Evolutionary conservation across 2,888 invertebrate species (phyloP).

Genomic region (Heteromurus nitidus): DNA sequence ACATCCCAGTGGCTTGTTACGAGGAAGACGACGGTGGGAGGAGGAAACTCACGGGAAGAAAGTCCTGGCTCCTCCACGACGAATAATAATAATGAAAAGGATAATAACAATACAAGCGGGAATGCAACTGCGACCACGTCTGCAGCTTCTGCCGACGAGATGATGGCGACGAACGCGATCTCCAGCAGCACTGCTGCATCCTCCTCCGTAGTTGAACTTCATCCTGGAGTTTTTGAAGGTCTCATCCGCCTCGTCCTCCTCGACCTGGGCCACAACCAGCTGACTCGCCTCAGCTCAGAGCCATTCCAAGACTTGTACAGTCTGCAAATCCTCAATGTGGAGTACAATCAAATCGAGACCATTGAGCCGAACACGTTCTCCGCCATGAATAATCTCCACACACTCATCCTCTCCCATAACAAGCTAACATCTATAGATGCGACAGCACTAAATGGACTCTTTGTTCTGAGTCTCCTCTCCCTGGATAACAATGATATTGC

Average conservation of each 20-base stretch:
- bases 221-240: constrained; percentile 84
- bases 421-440: constrained; percentile 89
- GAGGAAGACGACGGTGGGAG: background rate
- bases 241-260: constrained; percentile 89
- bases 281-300: constrained; percentile 87
- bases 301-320: constrained; percentile 91
- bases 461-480: constrained; percentile 88
- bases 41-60: background rate
- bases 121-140: background rate
- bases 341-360: constrained; percentile 88
- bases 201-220: background rate
- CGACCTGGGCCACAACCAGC: constrained; percentile 84
- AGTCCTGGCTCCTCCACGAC: constrained; percentile 3
- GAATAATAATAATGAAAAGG: background rate
- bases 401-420: constrained; percentile 89
- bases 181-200: constrained; percentile 21
- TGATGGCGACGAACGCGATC: constrained; percentile 5
- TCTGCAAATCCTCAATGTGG: constrained; percentile 88
- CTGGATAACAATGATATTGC: constrained; percentile 90
- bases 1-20: constrained; percentile 88
- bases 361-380: constrained; percentile 92
- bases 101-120: constrained; percentile 27
- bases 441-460: constrained; percentile 90
- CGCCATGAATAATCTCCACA: constrained; percentile 94
- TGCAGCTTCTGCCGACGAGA: background rate